Evolutionary conservation across 2,888 invertebrate species (phyloP), one percentile per base, ranked within the genome.

Genomic region (Alcis repandata): DNA sequence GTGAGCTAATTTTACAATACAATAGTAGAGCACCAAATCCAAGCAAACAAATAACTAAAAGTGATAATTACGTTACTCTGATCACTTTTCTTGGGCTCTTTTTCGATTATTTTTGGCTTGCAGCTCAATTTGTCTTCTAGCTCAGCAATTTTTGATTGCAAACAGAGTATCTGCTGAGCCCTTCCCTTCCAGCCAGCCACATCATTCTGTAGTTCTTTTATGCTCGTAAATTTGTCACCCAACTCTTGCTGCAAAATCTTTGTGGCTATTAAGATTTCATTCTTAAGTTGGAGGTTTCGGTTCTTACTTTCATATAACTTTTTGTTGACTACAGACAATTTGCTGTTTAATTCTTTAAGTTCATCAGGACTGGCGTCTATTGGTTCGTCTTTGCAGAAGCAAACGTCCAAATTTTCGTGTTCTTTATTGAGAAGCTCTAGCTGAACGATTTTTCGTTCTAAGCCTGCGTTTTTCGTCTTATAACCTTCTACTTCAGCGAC

Each of bases 171-270:
- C 78, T 96, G 96, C 77, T 97, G 96, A 1, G 97, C 96, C 69
- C 97, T 93, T 0, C 97, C 97, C 70, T 96, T 95, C 97, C 97
- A 97, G 11, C 94, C 95, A 46, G 94, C 91, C 54, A 94, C 87
- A 66, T 94, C 92, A 72, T 93, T 93, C 53, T 94, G 94, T 36
- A 96, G 80, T 57, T 94, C 92, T 74, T 94, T 95, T 10, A 96
- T 91, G 75, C 95, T 95, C 2, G 94, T 95, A 43, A 96, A 95
- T 73, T 94, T 94, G 62, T 97, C 96, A 0, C 97, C 97, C 15
- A 96, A 91, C 88, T 97, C 97, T 81, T 96, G 96, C 76, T 95
- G 95, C 17, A 97, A 81, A 69, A 96, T 95, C 89, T 96, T 97
- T 17, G 96, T 96, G 0, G 96, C 95, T 60, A 96, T 81, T 71